Conservation (phyloP, 1,140 invertebrate genomes). For the Agrilus planipennis region DNA sequence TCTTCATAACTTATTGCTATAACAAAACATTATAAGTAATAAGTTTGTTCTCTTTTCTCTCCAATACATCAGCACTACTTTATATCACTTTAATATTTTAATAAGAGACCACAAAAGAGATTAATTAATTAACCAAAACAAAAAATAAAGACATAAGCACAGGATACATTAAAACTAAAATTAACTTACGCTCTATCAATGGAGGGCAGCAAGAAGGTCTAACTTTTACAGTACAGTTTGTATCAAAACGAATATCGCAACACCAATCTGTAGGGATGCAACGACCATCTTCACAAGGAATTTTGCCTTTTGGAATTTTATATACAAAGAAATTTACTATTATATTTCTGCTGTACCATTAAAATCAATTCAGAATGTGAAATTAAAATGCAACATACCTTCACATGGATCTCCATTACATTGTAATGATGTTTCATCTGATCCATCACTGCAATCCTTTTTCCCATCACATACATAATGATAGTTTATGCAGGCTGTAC, state of each 20-base stretch:
- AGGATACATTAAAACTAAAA: too few species aligned
- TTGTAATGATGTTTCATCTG: constrained; percentile 36
- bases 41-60: too few species aligned
- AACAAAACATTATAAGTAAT: too few species aligned
- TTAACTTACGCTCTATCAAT: constrained; percentile 25
- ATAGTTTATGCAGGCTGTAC: constrained; percentile 44
- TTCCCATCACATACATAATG: constrained; percentile 53
- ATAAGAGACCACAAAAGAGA: neutral
- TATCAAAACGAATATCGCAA: constrained; percentile 36
- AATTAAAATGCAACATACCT: constrained; percentile 23
- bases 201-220: constrained; percentile 28
- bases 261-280: constrained; percentile 41
- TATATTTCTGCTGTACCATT: neutral
- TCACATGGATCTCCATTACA: constrained; percentile 41
- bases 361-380: neutral
- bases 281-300: constrained; percentile 39
- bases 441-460: constrained; percentile 46
- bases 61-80: too few species aligned
- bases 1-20: too few species aligned
- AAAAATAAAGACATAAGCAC: too few species aligned
- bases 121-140: neutral
- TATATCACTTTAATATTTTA: neutral
- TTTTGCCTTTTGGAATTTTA: constrained; percentile 19
- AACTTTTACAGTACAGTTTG: constrained; percentile 34
- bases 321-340: neutral